Percentiles rank a stretch among this genome's conserved stretches.
Conservation (phyloP, 2,888 invertebrate genomes). For the Imbricaverruca yamaguchii region DNA sequence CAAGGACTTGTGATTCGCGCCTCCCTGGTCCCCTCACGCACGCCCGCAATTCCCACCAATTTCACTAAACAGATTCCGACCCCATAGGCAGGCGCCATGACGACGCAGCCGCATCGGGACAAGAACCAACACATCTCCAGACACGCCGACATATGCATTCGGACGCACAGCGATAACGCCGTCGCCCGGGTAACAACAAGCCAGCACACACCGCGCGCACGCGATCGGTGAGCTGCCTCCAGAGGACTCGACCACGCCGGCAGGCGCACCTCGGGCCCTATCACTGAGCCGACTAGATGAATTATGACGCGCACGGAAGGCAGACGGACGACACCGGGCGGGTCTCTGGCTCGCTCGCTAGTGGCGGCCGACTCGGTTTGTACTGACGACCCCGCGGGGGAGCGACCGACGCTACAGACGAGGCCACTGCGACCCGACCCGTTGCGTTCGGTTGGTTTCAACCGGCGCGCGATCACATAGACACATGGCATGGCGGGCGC, state of each 20-base stretch:
- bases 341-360: no score
- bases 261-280: background rate
- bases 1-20: no score
- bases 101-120: no score
- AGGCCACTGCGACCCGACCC: background rate
- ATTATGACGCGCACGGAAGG: background rate
- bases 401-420: background rate
- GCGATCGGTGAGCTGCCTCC: no score
- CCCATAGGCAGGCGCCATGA: no score
- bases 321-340: background rate
- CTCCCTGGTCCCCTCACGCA: no score
- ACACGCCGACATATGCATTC: background rate
- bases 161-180: background rate
- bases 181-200: background rate
- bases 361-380: background rate
- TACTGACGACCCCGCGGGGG: background rate
- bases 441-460: background rate
- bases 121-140: background rate
- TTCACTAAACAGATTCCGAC: no score
- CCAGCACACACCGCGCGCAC: background rate
- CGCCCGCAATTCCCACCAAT: no score
- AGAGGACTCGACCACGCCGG: no score
- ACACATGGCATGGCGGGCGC: background rate
- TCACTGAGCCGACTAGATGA: constrained; percentile 15
- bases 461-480: background rate